Conservation (phyloP, 2,113 vertebrate genomes). For the Sturnus vulgaris region DNA sequence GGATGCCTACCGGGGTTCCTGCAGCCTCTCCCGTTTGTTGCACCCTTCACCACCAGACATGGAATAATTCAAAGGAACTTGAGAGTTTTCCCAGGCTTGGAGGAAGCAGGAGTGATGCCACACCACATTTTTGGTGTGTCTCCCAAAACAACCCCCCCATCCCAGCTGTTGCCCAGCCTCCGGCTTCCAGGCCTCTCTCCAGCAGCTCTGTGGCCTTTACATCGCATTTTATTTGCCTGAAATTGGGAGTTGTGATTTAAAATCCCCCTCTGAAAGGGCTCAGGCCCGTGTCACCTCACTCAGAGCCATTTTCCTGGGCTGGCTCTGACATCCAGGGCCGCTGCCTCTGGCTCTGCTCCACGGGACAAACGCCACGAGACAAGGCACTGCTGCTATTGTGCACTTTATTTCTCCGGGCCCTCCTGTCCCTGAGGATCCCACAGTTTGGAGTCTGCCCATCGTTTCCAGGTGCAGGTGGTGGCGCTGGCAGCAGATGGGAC, state of each 20-base stretch:
- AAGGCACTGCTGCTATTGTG: slow-evolving; percentile 12
- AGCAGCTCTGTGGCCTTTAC: fast-evolving
- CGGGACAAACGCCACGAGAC: background rate
- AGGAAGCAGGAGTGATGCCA: fast-evolving
- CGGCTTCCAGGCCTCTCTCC: fast-evolving
- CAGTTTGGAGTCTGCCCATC: background rate
- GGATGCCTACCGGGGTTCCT: fast-evolving
- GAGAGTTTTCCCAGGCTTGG: background rate
- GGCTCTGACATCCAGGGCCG: fast-evolving
- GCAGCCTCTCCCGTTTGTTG: background rate
- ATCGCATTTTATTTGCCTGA: fast-evolving
- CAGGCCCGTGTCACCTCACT: fast-evolving
- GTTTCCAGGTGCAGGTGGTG: background rate
- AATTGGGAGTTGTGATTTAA: fast-evolving
- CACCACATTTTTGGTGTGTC: fast-evolving
- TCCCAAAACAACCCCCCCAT: background rate
- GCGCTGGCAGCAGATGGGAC: background rate
- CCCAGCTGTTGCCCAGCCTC: background rate
- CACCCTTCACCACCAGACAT: too few relatives aligned
- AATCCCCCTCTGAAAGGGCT: fast-evolving
- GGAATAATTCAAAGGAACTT: background rate
- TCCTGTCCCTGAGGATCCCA: background rate
- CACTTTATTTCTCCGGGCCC: slow-evolving; percentile 21
- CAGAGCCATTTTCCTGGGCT: background rate
- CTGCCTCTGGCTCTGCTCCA: background rate